Evolutionary conservation across 2,888 invertebrate species (phyloP), one percentile per base, ranked within the genome.

Genomic region (Venusia cambrica): DNA sequence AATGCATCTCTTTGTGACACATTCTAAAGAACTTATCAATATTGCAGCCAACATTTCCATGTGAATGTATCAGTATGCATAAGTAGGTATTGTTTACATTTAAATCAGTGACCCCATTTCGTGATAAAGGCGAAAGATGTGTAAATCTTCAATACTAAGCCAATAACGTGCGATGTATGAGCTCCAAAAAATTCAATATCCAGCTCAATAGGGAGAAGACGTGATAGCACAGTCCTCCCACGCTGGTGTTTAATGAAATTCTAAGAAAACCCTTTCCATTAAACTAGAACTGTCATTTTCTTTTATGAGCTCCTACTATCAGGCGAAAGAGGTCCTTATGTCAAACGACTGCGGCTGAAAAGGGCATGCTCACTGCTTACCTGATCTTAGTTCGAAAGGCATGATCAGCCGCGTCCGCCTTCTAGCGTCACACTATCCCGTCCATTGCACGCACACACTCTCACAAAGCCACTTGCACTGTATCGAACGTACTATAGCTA

Each of bases 361-460:
- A 52, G 42, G 46, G 62, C 68, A 72, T 62, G 60, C 77, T 76
- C 64, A 85, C 85, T 62, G 60, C 77, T 76, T 64, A 85, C 85
- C 85, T 85, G 84, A 69, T 84, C 83, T 78, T 71, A 69, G 59
- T 60, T 84, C 85, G 76, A 76, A 84, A 62, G 85, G 85, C 85
- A 84, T 85, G 73, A 70, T 74, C 68, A 74, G 66, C 70, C 71
- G 76, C 69, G 69, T 74, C 75, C 76, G 73, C 71, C 73, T 73
- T 70, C 63, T 68, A 61, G 68, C 65, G 73, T 80, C 79, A 81
- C 76, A 72, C 51, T 68, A 68, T 64, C 62, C 66, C 73, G 45
- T 72, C 70, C 78, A 78, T 80, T 63, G 71, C 74, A 78, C 72
- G 66, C 51, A 70, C 76, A 68, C 74, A 68, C 69, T 69, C 66